Base-by-base conservation (phyloP, 2,888 invertebrate genomes). In the Ephialtes manifestator region DNA sequence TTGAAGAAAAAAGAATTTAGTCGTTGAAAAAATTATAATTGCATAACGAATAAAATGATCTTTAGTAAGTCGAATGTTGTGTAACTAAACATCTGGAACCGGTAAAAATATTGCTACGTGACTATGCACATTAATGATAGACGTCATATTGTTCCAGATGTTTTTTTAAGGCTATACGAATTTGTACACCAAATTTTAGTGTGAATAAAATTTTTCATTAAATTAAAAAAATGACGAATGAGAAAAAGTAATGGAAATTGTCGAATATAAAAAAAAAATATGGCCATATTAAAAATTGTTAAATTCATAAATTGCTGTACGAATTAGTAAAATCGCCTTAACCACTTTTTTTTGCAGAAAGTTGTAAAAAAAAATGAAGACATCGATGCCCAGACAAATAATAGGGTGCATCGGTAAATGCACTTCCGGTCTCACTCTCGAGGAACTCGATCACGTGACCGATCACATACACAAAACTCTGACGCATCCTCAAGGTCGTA, bases 371-470 rank as follows among this genome's bases (percentile, higher is more conserved):
- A 89, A 53, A 31, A 91, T 91, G 90, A 85, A 90, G 80, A 70
- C 87, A 15, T 83, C 89, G 31, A 76, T 67, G 43, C 35, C 88
- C n/a, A 65, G 71, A 48, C 78, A 72, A 65, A 68, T 83, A 4
- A 71, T 92, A 74, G 91, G 92, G 4, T 93, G 93, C 79, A 90
- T 93, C 65, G 92, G 91, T 81, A 92, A 92, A 77, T 92, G 93
- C 71, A 90, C 90, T 39, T 89, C 88, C 75, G 91, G 91, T 31
- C 82, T 93, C 5, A 90, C 82, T 13, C 13, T 2, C n/a, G 86
- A 89, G 18, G 91, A 93, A 48, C 82, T 93, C 35, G 90, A 93
- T 74, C 79, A 75, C 20, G 89, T 93, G 13, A 93, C 93, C 58
- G 91, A 92, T 58, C 89, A 89, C 72, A 86, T 93, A 78, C 84